Conservation (phyloP, 2,797 vertebrate species). For the Pseudomugil tenellus region DNA sequence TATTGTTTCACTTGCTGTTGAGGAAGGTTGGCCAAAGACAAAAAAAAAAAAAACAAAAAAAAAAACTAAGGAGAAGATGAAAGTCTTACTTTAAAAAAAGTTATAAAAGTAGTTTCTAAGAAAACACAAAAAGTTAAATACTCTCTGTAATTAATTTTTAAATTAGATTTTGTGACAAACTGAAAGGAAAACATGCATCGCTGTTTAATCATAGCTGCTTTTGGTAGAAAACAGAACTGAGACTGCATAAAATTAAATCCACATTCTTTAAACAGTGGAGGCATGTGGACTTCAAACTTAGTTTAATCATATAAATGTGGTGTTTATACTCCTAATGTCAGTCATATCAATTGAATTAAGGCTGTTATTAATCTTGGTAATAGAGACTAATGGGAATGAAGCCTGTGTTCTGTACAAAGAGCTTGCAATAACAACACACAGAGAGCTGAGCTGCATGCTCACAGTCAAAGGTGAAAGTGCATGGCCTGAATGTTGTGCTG, state of each 20-base stretch:
- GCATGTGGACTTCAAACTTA: slow-evolving; percentile 7
- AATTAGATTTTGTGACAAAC: slow-evolving; percentile 36
- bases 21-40: slow-evolving; percentile 52
- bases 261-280: slow-evolving; percentile 24
- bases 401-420: slow-evolving; percentile 5
- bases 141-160: neutral
- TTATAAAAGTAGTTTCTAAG: neutral
- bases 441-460: slow-evolving; percentile 29
- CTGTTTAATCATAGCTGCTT: neutral
- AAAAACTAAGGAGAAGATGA: neutral
- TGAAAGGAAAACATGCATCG: slow-evolving; percentile 3
- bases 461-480: slow-evolving; percentile 45
- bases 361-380: slow-evolving; percentile 13
- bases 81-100: neutral
- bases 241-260: slow-evolving; percentile 9
- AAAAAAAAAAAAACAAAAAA: slow-evolving; percentile 11
- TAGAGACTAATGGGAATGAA: neutral
- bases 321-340: slow-evolving; percentile 5
- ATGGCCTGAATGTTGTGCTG: slow-evolving; percentile 34
- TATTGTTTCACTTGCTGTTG: slow-evolving; percentile 79
- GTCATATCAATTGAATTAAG: slow-evolving; percentile 1
- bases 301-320: slow-evolving; percentile 9
- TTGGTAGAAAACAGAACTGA: slow-evolving; percentile 16
- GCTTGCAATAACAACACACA: slow-evolving; percentile 39
- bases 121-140: neutral